Percentiles rank a stretch among this genome's conserved stretches.
phyloP scores from a whole-genome alignment of 2,113 vertebrate species.

The Macroglossus sobrinus region DNA sequence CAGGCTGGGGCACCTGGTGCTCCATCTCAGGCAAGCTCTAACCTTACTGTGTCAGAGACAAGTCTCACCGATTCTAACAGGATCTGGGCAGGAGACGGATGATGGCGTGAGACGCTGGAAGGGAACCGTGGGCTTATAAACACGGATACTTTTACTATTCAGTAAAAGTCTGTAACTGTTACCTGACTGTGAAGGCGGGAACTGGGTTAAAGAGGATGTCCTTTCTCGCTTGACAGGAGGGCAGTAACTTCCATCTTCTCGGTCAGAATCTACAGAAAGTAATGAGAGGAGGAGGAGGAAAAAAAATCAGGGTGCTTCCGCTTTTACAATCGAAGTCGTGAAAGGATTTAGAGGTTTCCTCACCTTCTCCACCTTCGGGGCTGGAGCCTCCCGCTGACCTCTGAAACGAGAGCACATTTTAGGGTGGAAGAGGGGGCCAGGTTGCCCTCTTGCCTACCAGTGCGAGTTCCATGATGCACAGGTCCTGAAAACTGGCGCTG shows the following conservation, averaged over 20 bases:
- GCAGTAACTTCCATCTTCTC: constrained; percentile 93
- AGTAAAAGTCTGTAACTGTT: background rate
- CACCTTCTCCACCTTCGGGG: constrained; percentile 97
- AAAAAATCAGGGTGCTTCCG: background rate
- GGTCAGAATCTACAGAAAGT: constrained; percentile 90
- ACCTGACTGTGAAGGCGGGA: constrained; percentile 96
- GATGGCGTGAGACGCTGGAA: rapidly evolving
- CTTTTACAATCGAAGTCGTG: background rate
- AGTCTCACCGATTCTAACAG: background rate
- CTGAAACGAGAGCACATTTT: constrained; percentile 83
- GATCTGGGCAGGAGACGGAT: background rate
- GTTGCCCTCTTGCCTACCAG: background rate
- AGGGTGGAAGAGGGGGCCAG: background rate
- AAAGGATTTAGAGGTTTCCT: constrained; percentile 22
- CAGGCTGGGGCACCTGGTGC: background rate
- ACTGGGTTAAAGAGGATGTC: constrained; percentile 93
- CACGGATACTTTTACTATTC: rapidly evolving
- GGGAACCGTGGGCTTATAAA: background rate
- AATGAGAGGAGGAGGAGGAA: background rate
- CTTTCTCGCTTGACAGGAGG: constrained; percentile 96
- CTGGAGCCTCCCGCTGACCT: constrained; percentile 95
- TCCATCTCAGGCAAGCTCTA: background rate
- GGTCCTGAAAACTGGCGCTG: background rate
- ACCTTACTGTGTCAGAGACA: background rate
- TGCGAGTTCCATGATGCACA: background rate